These are phyloP conservation scores for Leguminivora glycinivorella DNA, from an alignment of 1,140 invertebrate genomes.

Conservation along the genomic window DNA sequence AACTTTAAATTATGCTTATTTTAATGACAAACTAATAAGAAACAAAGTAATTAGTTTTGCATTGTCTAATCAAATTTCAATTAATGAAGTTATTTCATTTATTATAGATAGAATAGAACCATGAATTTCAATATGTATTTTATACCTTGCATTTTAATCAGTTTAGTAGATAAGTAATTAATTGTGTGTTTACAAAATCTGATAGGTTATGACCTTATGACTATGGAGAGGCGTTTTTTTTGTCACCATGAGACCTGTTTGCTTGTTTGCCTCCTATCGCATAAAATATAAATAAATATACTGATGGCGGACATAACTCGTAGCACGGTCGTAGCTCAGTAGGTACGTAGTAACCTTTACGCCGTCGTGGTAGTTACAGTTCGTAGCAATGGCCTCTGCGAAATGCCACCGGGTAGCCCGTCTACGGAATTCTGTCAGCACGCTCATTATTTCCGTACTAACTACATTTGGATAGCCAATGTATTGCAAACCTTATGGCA, in stretches of 20 bases:
- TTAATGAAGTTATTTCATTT: neutral
- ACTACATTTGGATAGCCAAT: neutral
- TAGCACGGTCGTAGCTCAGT: too few relatives aligned
- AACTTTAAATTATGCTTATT: neutral
- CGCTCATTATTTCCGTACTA: neutral
- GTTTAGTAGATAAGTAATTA: neutral
- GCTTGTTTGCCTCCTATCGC: too few relatives aligned
- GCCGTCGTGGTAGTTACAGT: neutral
- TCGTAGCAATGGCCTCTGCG: neutral
- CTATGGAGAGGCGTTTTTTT: too few relatives aligned
- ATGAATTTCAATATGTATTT: neutral
- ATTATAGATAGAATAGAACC: neutral
- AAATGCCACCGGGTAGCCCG: neutral
- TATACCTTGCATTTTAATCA: neutral
- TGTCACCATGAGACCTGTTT: too few relatives aligned
- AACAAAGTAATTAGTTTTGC: neutral
- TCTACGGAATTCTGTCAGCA: neutral
- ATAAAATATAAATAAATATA: too few relatives aligned
- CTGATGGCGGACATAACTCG: too few relatives aligned
- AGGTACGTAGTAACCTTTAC: neutral
- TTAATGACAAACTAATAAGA: neutral
- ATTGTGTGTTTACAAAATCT: too few relatives aligned
- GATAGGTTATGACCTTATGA: too few relatives aligned
- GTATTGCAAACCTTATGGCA: neutral
- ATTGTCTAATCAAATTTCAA: neutral